Percentiles rank a stretch among this genome's conserved stretches.
These are phyloP conservation scores for Resseliella maxima DNA, from an alignment of 2,888 invertebrate genomes.

Conservation along the genomic window DNA sequence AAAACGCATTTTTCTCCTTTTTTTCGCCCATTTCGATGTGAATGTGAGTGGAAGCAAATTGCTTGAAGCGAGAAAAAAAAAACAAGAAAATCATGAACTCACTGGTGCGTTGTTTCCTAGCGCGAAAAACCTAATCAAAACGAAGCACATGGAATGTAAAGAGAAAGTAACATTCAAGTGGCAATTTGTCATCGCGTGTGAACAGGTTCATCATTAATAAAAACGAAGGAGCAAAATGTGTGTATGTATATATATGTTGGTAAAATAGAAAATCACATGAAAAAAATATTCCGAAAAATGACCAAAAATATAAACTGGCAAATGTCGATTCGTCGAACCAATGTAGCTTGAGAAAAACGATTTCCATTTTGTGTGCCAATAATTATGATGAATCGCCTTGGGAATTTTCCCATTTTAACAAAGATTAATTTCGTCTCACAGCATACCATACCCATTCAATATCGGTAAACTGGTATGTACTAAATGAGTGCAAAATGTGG, in stretches of 20 bases:
- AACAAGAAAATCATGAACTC: too few relatives aligned
- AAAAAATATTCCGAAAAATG: neutral
- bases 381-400: constrained; percentile 46
- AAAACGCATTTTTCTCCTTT: neutral
- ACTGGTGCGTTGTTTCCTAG: neutral
- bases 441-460: neutral
- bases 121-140: neutral
- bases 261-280: neutral
- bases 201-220: constrained; percentile 48
- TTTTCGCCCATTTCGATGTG: neutral
- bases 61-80: neutral
- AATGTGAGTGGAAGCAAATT: neutral
- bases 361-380: constrained; percentile 40
- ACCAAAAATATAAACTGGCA: too few relatives aligned
- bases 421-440: constrained; percentile 34
- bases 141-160: neutral
- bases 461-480: neutral
- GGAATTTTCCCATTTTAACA: constrained; percentile 14
- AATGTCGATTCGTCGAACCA: neutral
- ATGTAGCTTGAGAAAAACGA: constrained; percentile 3
- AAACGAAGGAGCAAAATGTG: neutral
- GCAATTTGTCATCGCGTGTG: constrained; percentile 53
- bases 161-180: constrained; percentile 22
- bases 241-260: neutral
- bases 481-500: neutral